phyloP scores from a whole-genome alignment of 2,888 invertebrate species.

The Lydus trimaculatus region DNA sequence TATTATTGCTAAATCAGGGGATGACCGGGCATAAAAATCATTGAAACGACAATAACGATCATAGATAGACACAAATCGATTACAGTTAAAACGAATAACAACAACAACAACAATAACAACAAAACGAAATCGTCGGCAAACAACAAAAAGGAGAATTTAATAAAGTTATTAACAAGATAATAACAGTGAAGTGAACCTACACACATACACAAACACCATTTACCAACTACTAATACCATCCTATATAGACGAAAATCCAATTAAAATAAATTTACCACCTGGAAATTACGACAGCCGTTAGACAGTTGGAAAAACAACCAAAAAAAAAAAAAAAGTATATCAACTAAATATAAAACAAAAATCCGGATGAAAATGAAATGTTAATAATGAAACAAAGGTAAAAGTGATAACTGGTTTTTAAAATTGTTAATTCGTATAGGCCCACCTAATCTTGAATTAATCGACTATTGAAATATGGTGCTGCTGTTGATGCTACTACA shows the following conservation, averaged over 20 bases:
- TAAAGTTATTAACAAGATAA: conserved; percentile 53
- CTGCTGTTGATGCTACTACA: not conserved
- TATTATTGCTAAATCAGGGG: conserved; percentile 12
- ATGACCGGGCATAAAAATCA: conserved; percentile 10
- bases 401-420: not conserved
- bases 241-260: conserved; percentile 43
- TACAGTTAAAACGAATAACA: conserved; percentile 12
- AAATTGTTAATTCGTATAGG: not conserved
- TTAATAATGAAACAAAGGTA: not conserved
- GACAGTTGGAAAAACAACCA: conserved; percentile 1
- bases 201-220: conserved; percentile 28
- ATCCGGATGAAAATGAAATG: not conserved
- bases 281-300: conserved; percentile 39
- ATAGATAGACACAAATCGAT: conserved; percentile 15
- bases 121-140: conserved; percentile 22
- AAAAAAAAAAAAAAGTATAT: too few species aligned
- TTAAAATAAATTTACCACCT: conserved; percentile 51
- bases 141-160: conserved; percentile 38
- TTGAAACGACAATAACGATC: conserved; percentile 11
- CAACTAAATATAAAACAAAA: not conserved
- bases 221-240: conserved; percentile 31
- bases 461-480: not conserved
- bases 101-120: conserved; percentile 10
- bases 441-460: not conserved
- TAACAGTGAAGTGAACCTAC: conserved; percentile 30